Conservation (phyloP, 1,140 invertebrate genomes). For the Cataglyphis hispanica region DNA sequence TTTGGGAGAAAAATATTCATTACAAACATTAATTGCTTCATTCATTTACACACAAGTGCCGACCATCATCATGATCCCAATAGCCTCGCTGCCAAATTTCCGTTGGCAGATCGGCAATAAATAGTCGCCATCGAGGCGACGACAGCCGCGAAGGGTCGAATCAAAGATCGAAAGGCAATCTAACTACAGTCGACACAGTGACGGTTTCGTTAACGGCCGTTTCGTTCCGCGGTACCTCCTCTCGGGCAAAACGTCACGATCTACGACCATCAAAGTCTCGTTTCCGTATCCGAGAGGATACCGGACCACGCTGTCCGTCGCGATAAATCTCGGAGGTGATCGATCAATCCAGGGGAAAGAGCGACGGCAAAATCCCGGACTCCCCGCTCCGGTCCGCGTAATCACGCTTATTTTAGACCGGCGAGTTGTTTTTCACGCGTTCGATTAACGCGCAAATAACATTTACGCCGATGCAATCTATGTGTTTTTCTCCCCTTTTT, state of each 20-base stretch:
- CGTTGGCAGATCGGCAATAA: slow-evolving; percentile 64
- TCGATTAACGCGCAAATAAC: slow-evolving; percentile 47
- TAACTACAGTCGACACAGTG: slow-evolving; percentile 42
- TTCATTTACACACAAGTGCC: not conserved
- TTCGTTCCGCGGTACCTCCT: slow-evolving; percentile 8
- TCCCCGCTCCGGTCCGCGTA: not conserved
- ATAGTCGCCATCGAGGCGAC: slow-evolving; percentile 54
- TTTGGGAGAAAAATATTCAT: not conserved
- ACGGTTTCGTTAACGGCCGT: slow-evolving; percentile 39
- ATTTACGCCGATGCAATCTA: slow-evolving; percentile 4
- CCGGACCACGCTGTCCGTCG: not conserved
- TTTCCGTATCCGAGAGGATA: not conserved
- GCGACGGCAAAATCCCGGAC: not conserved
- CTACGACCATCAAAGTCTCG: slow-evolving; percentile 7
- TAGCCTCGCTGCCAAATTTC: slow-evolving; percentile 63
- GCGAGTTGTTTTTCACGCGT: slow-evolving; percentile 25
- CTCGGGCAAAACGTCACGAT: not conserved
- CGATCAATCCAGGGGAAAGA: slow-evolving; percentile 42
- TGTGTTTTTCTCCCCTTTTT: slow-evolving; percentile 1
- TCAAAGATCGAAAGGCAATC: slow-evolving; percentile 50
- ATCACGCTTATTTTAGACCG: slow-evolving; percentile 37
- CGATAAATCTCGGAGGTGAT: slow-evolving; percentile 39
- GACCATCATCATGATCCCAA: slow-evolving; percentile 1
- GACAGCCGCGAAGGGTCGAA: slow-evolving; percentile 13
- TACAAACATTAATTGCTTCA: not conserved